phyloP scores from a whole-genome alignment of 2,113 vertebrate genomes.

The Okapia johnstoni region DNA sequence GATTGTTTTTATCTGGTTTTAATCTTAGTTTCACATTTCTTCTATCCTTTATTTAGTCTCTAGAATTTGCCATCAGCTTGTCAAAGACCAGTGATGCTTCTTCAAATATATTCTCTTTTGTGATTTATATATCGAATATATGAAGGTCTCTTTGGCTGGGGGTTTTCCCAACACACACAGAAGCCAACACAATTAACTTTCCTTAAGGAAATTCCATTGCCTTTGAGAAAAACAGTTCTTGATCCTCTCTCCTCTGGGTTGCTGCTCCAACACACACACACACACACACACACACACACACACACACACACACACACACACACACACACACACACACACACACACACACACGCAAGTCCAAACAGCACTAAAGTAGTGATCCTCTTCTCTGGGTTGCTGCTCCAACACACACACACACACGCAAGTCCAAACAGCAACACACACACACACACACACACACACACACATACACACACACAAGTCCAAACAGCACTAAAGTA shows the following conservation, averaged over 20 bases:
- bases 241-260: not conserved
- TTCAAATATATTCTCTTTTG: not conserved
- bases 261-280: not conserved
- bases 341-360: not conserved
- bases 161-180: not conserved
- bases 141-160: not conserved
- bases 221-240: not conserved
- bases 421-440: too few relatives aligned
- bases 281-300: not conserved
- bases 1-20: not conserved
- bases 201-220: not conserved
- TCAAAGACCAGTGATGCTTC: not conserved
- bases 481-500: constrained; percentile 13
- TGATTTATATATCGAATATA: not conserved
- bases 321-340: not conserved
- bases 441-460: not conserved
- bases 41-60: not conserved
- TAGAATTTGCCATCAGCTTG: not conserved
- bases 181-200: not conserved
- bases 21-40: not conserved
- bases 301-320: too few relatives aligned
- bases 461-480: not conserved
- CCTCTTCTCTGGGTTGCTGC: not conserved
- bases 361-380: constrained; percentile 29
- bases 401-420: not conserved